Percentiles rank a stretch among this genome's conserved stretches.
Conservation (phyloP, 2,113 vertebrate species). For the Leptosomus discolor region DNA sequence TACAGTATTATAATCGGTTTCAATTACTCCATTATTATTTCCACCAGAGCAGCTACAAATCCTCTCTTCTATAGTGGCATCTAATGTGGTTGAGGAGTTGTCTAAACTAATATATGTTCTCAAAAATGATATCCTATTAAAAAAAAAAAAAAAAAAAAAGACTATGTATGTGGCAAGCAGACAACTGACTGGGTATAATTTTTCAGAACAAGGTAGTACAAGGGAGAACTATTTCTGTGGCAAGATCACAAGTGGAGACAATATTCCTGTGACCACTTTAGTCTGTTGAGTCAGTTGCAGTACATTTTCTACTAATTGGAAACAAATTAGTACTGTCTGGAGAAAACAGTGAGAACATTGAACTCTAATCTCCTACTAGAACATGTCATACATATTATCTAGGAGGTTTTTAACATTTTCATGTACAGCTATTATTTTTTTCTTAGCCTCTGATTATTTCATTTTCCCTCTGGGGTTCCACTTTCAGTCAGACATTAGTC, state of each 20-base stretch:
- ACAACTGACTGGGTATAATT: background rate
- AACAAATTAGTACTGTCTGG: conserved; percentile 74
- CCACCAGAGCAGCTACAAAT: background rate
- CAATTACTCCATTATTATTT: conserved; percentile 35
- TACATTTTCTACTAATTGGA: conserved; percentile 71
- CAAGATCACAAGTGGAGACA: background rate
- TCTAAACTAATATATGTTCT: background rate
- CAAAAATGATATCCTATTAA: background rate
- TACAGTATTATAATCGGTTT: background rate
- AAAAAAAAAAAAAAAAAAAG: background rate
- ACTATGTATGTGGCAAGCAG: background rate
- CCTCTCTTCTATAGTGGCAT: background rate
- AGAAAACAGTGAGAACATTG: conserved; percentile 63
- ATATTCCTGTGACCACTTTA: conserved; percentile 42
- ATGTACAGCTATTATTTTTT: conserved; percentile 26
- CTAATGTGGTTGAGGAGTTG: background rate
- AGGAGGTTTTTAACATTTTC: conserved; percentile 37
- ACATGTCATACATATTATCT: conserved; percentile 2
- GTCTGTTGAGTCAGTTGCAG: conserved; percentile 55
- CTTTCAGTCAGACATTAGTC: conserved; percentile 62
- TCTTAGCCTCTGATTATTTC: conserved; percentile 55
- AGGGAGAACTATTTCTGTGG: background rate
- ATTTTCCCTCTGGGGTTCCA: conserved; percentile 58
- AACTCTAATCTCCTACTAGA: conserved; percentile 37
- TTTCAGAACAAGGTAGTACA: background rate